Percentiles rank a stretch among this genome's conserved stretches.
Conservation (phyloP, 2,113 vertebrate species). For the Syngnathus typhle region DNA sequence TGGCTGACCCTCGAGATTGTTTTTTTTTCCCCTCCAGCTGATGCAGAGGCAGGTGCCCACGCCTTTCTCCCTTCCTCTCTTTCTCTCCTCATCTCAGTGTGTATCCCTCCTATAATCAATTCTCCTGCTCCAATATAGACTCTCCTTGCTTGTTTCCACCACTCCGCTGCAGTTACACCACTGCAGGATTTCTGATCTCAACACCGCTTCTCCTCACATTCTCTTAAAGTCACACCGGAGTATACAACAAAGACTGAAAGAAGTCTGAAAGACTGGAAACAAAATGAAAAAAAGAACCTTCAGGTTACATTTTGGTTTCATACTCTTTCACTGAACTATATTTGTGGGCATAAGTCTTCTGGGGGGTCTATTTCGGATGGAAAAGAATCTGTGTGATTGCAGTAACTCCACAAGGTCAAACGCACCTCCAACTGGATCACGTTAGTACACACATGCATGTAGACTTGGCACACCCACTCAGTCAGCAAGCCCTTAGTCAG, state of each 20-base stretch:
- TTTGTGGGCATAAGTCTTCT: constrained; percentile 7
- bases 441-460: constrained; percentile 50
- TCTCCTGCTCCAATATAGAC: constrained; percentile 37
- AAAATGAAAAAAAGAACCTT: not conserved
- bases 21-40: constrained; percentile 26
- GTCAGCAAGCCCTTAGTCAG: constrained; percentile 59
- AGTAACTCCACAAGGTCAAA: constrained; percentile 56
- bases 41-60: constrained; percentile 36
- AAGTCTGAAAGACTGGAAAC: too few relatives aligned
- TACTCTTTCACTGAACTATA: constrained; percentile 2
- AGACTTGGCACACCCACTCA: constrained; percentile 23
- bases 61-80: constrained; percentile 16
- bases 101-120: constrained; percentile 51
- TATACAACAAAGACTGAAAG: constrained; percentile 12
- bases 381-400: constrained; percentile 38
- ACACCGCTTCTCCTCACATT: constrained; percentile 27
- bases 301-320: constrained; percentile 19
- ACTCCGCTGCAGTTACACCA: constrained; percentile 50
- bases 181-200: constrained; percentile 39
- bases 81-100: constrained; percentile 16
- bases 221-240: constrained; percentile 30
- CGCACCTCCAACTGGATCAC: constrained; percentile 34
- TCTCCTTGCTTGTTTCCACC: constrained; percentile 21
- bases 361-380: constrained; percentile 20
- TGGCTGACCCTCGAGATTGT: constrained; percentile 58